Evolutionary conservation across 30 jellyfish, hydroid and myxozoan genomes (phyloP), one percentile per base, ranked within the genome.

Genomic region (Catostylus mosaicus): DNA sequence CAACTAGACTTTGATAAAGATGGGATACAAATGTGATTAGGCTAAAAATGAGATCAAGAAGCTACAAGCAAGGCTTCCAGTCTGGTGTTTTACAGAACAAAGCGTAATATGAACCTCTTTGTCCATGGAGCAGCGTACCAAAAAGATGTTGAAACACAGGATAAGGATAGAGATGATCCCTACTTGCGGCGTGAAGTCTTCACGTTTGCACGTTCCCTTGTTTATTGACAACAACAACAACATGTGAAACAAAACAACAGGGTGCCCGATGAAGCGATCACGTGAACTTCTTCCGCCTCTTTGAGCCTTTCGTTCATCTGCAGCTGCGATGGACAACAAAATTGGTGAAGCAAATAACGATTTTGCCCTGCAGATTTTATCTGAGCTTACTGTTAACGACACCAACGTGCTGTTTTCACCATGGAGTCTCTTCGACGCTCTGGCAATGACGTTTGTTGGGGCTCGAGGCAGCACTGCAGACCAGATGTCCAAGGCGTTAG

Each of bases 401-500:
- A 27, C 47, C 23, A 78, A 60, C 31, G 35, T 78, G 1, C 1
- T 64, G 26, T 60, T 61, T 34, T 37, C 89, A 52, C 89, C 80
- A 78, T 78, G 79, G 79, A 78, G 80, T 54, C 33, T 78, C 26
- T 78, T 36, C 89, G 61, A 61, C 18, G 81, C 82, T 3, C 69
- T 78, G 23, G 80, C 82, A 14, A 78, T 78, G 88, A 76, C 77
- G 11, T 56, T n/a, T 30, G 76, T 23, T 27, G 88, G 88, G 12
- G 76, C 88, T 43, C 46, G 88, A 51, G 88, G 77, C 46, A 76
- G 56, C 77, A 76, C 81, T 46, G 89, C 80, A 31, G 33, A 6
- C 8, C 87, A 52, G 60, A 31, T 52, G 87, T 48, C 84, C 46
- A 8, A 48, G 3, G 73, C 19, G 18, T 61, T 73, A 11, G 63